These are phyloP conservation scores for Hydra vulgaris DNA, from an alignment of 30 jellyfish, hydroid and myxozoan genomes.

Conservation along the genomic window DNA sequence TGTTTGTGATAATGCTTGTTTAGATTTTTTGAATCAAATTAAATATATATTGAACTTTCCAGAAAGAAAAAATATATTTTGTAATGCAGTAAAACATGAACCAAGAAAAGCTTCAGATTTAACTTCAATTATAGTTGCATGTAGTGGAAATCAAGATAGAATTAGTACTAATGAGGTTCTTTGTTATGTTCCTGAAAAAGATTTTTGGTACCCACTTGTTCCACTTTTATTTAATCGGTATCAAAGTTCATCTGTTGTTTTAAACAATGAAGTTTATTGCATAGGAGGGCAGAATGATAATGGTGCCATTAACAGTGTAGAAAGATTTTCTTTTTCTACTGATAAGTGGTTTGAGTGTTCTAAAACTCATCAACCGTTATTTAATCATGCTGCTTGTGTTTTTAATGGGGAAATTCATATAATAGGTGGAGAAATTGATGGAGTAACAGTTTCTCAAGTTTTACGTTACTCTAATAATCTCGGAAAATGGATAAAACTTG, in stretches of 20 bases:
- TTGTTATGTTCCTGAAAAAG: constrained; percentile 78
- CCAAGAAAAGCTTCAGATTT: constrained; percentile 49
- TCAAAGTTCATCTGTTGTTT: constrained; percentile 35
- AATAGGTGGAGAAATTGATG: constrained; percentile 77
- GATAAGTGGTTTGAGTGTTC: constrained; percentile 63
- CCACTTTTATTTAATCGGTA: constrained; percentile 54
- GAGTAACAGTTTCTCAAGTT: constrained; percentile 45
- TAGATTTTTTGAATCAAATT: constrained; percentile 40
- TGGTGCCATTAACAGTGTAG: constrained; percentile 35
- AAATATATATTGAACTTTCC: constrained; percentile 43
- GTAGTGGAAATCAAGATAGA: constrained; percentile 92
- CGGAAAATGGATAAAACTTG: constrained; percentile 48
- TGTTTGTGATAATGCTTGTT: constrained; percentile 43
- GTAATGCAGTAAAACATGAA: not conserved
- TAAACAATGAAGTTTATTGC: constrained; percentile 46
- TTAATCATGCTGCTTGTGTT: constrained; percentile 64
- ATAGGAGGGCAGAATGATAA: constrained; percentile 74
- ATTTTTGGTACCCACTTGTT: constrained; percentile 95
- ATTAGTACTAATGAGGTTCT: constrained; percentile 76
- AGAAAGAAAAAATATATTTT: constrained; percentile 44
- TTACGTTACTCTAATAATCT: constrained; percentile 32
- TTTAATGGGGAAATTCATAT: constrained; percentile 75
- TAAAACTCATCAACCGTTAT: constrained; percentile 37
- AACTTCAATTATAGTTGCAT: constrained; percentile 44
- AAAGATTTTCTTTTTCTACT: constrained; percentile 44